Conservation (phyloP, 2,888 invertebrate genomes). For the Phragmatobia fuliginosa region DNA sequence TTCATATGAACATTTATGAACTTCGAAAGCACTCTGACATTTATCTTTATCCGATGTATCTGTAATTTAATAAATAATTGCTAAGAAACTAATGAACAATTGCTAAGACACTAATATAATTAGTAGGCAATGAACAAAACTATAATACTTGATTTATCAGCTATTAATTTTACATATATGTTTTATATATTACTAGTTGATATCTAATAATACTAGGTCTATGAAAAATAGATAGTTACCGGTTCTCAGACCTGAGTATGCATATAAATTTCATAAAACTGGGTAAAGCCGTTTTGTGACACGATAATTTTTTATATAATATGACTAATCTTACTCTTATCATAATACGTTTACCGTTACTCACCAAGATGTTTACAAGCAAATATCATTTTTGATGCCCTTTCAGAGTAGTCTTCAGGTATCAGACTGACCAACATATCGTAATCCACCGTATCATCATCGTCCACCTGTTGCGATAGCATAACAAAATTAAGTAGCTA, state of each 20-base stretch:
- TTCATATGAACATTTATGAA: conserved; percentile 80
- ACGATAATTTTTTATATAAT: too few species aligned
- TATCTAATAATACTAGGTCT: too few species aligned
- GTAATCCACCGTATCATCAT: conserved; percentile 76
- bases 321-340: neutral
- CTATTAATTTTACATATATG: too few species aligned
- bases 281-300: too few species aligned
- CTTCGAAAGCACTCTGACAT: conserved; percentile 80
- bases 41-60: conserved; percentile 76
- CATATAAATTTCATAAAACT: too few species aligned
- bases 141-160: too few species aligned
- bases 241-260: too few species aligned
- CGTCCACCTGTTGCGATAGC: conserved; percentile 68
- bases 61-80: conserved; percentile 49
- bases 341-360: conserved; percentile 7
- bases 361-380: conserved; percentile 77
- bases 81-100: neutral
- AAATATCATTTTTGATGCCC: conserved; percentile 75
- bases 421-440: conserved; percentile 82
- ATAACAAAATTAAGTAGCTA: neutral
- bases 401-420: conserved; percentile 75
- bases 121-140: neutral
- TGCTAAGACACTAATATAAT: neutral
- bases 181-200: too few species aligned
- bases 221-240: too few species aligned